Percentiles rank a stretch among this genome's conserved stretches.
phyloP scores from a whole-genome alignment of 2,888 invertebrate species.

The Embidobia sp. region DNA sequence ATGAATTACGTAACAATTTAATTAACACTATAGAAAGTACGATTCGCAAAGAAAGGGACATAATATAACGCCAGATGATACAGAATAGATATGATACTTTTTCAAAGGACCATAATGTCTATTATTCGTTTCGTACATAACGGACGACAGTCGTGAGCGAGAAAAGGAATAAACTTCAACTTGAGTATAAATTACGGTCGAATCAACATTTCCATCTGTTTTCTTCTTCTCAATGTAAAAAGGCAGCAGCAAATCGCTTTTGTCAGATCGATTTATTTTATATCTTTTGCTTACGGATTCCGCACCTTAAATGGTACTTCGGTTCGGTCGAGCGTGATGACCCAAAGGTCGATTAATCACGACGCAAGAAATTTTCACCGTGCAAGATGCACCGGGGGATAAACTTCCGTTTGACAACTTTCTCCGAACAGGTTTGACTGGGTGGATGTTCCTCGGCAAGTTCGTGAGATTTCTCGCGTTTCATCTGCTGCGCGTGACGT shows the following conservation, averaged over 20 bases:
- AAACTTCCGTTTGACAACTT: conserved; percentile 63
- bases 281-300: background rate
- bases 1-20: conserved; percentile 53
- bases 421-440: conserved; percentile 64
- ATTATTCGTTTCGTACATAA: conserved; percentile 24
- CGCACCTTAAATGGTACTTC: conserved; percentile 37
- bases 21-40: conserved; percentile 59
- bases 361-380: conserved; percentile 32
- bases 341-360: conserved; percentile 51
- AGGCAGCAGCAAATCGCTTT: too few species aligned
- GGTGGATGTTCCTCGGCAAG: conserved; percentile 37
- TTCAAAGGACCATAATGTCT: conserved; percentile 27
- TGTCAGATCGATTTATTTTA: conserved; percentile 9
- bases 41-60: conserved; percentile 27
- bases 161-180: too few species aligned
- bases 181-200: too few species aligned
- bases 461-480: conserved; percentile 39
- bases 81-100: conserved; percentile 22
- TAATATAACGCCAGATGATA: conserved; percentile 15
- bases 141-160: too few species aligned
- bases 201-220: too few species aligned
- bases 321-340: conserved; percentile 15
- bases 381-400: conserved; percentile 59
- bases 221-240: too few species aligned
- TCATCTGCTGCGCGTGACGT: conserved; percentile 24